Evolutionary conservation across 2,888 invertebrate species (phyloP).

Genomic region (Steinernema carpocapsae): DNA sequence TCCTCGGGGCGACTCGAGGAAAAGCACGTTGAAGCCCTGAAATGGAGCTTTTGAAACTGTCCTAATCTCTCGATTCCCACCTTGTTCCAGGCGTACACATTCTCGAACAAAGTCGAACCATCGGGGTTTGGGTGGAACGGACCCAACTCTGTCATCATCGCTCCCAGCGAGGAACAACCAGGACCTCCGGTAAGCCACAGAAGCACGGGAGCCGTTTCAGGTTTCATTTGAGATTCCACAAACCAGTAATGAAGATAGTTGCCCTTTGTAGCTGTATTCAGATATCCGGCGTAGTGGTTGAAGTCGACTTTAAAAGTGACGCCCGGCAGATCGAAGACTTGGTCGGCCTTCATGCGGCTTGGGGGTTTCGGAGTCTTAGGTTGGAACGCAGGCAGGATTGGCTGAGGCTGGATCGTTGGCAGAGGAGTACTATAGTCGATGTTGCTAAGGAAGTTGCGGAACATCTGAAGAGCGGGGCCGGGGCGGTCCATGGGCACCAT

Average conservation of each 20-base stretch:
- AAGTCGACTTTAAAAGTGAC: slow-evolving; percentile 65
- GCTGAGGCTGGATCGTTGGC: slow-evolving; percentile 47
- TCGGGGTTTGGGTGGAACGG: slow-evolving; percentile 68
- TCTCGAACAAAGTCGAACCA: slow-evolving; percentile 61
- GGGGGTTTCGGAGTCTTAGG: background rate
- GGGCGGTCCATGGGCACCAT: slow-evolving; percentile 58
- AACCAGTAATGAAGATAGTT: slow-evolving; percentile 71
- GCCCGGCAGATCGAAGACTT: slow-evolving; percentile 59
- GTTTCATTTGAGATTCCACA: slow-evolving; percentile 61
- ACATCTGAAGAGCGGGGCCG: slow-evolving; percentile 61
- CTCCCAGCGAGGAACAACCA: slow-evolving; percentile 70
- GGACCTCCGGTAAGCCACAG: slow-evolving; percentile 71
- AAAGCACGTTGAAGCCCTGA: slow-evolving; percentile 72
- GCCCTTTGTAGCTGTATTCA: slow-evolving; percentile 49
- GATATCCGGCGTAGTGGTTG: slow-evolving; percentile 71
- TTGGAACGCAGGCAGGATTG: slow-evolving; percentile 37
- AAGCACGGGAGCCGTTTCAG: slow-evolving; percentile 69
- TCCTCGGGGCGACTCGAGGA: slow-evolving; percentile 72
- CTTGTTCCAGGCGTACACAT: slow-evolving; percentile 69
- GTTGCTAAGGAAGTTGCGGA: slow-evolving; percentile 57
- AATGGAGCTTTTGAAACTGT: slow-evolving; percentile 45
- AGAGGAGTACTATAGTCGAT: slow-evolving; percentile 48
- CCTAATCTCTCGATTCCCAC: slow-evolving; percentile 60
- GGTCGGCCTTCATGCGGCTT: slow-evolving; percentile 47
- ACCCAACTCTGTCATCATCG: slow-evolving; percentile 70